These are phyloP conservation scores for Diorhabda elongata DNA, from an alignment of 1,140 invertebrate genomes.

Conservation along the genomic window DNA sequence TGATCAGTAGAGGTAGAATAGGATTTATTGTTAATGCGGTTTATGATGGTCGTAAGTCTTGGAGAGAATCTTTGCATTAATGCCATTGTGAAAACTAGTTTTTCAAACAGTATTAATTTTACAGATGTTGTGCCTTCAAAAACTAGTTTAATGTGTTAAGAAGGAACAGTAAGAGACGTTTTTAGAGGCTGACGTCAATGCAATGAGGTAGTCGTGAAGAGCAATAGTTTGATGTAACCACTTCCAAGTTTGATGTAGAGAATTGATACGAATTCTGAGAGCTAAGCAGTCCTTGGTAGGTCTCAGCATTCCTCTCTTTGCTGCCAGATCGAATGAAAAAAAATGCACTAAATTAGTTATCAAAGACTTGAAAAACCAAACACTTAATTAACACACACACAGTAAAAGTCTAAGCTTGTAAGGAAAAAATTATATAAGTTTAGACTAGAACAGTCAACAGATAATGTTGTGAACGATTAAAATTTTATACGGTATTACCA, in stretches of 20 bases:
- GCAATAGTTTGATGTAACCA: conserved; percentile 85
- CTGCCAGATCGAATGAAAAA: conserved; percentile 38
- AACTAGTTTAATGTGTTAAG: conserved; percentile 24
- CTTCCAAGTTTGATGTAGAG: conserved; percentile 86
- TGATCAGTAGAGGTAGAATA: conserved; percentile 24
- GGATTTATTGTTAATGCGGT: conserved; percentile 15
- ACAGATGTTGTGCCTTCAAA: conserved; percentile 36
- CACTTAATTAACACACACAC: neutral
- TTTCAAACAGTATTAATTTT: conserved; percentile 20
- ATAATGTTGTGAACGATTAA: neutral
- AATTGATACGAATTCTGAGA: conserved; percentile 77
- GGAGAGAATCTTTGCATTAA: conserved; percentile 33
- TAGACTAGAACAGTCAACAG: conserved; percentile 5
- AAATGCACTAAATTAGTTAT: conserved; percentile 9
- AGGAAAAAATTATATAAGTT: neutral
- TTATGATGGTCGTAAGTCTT: conserved; percentile 23
- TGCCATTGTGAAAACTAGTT: conserved; percentile 35
- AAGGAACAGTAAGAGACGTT: conserved; percentile 45
- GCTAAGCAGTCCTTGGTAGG: conserved; percentile 78
- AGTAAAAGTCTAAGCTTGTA: neutral
- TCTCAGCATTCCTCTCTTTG: conserved; percentile 72
- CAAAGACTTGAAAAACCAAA: neutral
- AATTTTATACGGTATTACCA: conserved; percentile 22
- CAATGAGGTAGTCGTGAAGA: conserved; percentile 79
- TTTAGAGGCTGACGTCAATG: conserved; percentile 68